Percentiles rank a stretch among this genome's conserved stretches.
Evolutionary conservation across 2,888 invertebrate genomes (phyloP).

Genomic region (Cancer borealis): DNA sequence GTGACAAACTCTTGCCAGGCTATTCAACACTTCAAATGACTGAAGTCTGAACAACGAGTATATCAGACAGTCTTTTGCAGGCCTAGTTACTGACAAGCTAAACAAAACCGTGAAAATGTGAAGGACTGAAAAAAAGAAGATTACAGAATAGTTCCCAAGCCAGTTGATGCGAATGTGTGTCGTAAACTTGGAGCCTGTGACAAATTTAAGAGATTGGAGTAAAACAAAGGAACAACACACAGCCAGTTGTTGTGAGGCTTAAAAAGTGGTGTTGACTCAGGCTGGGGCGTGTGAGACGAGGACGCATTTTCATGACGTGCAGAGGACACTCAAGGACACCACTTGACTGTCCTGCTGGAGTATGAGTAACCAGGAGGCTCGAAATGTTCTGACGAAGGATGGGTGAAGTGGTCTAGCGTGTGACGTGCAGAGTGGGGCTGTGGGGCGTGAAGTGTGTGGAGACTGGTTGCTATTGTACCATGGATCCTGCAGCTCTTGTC

Average conservation of each 20-base stretch:
- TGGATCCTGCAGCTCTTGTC: neutral
- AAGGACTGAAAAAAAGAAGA: neutral
- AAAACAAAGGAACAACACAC: neutral
- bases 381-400: neutral
- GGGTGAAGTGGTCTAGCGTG: neutral
- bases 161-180: neutral
- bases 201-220: neutral
- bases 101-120: neutral
- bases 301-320: neutral
- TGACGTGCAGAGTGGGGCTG: neutral
- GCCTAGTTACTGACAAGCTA: neutral
- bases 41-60: neutral
- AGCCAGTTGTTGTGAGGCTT: neutral
- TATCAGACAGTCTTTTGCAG: neutral
- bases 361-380: neutral
- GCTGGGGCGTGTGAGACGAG: neutral
- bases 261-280: neutral
- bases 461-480: neutral
- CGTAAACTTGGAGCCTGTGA: neutral
- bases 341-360: neutral
- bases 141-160: neutral
- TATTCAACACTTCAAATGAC: neutral
- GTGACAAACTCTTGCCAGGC: neutral
- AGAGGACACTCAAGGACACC: neutral
- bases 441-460: neutral